Conservation (phyloP, 2,113 vertebrate species). For the Craseonycteris thonglongyai region DNA sequence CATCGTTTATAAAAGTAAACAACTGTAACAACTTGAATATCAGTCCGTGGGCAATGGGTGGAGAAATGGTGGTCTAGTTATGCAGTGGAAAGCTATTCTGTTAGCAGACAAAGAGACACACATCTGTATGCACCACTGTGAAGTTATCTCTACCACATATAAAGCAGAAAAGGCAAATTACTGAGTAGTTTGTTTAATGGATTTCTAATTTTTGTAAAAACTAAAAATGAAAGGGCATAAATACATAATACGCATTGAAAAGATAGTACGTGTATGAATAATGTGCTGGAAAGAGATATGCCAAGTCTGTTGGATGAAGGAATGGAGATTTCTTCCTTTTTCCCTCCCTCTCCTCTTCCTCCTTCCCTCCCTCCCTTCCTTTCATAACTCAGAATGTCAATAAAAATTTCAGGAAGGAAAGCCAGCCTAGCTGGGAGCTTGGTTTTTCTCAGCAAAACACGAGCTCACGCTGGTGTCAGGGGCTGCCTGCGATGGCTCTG, state of each 20-base stretch:
- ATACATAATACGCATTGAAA: not conserved
- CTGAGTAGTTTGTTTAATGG: too few species aligned
- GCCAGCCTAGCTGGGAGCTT: fast-evolving
- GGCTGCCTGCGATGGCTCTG: not conserved
- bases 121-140: fast-evolving
- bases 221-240: not conserved
- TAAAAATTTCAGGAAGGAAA: not conserved
- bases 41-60: fast-evolving
- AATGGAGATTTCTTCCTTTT: not conserved
- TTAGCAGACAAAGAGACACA: too few species aligned
- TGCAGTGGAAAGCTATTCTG: not conserved
- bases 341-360: not conserved
- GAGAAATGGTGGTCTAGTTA: not conserved
- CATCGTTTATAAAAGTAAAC: not conserved
- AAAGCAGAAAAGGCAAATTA: not conserved
- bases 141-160: not conserved
- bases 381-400: not conserved
- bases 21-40: not conserved
- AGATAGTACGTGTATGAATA: fast-evolving
- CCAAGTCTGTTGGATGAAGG: not conserved
- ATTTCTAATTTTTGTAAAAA: not conserved
- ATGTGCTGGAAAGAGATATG: not conserved
- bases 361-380: not conserved
- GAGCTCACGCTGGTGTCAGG: fast-evolving
- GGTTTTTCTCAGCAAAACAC: not conserved